phyloP scores from a whole-genome alignment of 2,888 invertebrate genomes.

The Diarsia brunnea region DNA sequence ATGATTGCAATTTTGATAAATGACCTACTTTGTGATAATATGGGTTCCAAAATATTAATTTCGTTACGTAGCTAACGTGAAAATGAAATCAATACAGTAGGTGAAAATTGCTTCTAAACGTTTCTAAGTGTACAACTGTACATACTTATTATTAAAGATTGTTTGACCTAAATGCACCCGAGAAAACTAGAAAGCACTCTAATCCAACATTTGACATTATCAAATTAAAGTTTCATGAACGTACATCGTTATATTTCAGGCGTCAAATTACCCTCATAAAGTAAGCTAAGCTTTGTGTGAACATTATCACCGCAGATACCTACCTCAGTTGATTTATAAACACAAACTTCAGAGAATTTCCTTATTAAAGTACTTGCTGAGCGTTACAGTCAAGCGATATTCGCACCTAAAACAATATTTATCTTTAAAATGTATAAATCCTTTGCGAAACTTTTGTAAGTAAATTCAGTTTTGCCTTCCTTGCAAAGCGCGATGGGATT shows the following conservation, averaged over 20 bases:
- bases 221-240: conserved; percentile 47
- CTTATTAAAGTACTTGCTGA: conserved; percentile 21
- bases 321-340: conserved; percentile 31
- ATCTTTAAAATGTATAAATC: conserved; percentile 23
- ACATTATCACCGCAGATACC: conserved; percentile 29
- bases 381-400: conserved; percentile 28
- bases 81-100: no score
- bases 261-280: conserved; percentile 46
- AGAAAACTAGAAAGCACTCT: conserved; percentile 28
- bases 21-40: no score
- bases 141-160: background rate
- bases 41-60: no score
- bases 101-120: no score
- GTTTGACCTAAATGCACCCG: conserved; percentile 1
- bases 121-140: no score
- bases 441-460: conserved; percentile 33
- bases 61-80: no score
- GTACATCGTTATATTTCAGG: conserved; percentile 39
- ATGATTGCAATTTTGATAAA: no score
- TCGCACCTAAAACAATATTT: conserved; percentile 41
- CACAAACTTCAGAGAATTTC: conserved; percentile 23
- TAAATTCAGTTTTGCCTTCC: conserved; percentile 44
- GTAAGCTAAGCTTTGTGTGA: conserved; percentile 11
- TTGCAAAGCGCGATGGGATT: conserved; percentile 20
- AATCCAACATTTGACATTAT: conserved; percentile 27